A percentile compares a stretch with the other conserved stretches of the same genome.
These are phyloP conservation scores for Clarias platycephalus DNA, from an alignment of 2,797 vertebrate genomes.

Conservation along the genomic window DNA sequence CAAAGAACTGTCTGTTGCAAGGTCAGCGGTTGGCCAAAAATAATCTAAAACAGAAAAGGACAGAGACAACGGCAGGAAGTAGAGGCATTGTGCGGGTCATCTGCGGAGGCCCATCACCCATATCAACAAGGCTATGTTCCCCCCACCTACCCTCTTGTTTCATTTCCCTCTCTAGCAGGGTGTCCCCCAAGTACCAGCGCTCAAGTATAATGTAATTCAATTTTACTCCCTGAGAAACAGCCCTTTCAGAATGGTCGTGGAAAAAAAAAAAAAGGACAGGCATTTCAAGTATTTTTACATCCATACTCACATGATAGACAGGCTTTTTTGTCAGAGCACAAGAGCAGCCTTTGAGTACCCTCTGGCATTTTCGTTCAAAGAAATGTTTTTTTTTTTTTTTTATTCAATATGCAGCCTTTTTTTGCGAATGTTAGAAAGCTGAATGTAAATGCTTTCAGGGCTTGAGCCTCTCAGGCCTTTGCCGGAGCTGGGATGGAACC, in stretches of 20 bases:
- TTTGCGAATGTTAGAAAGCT: constrained; percentile 41
- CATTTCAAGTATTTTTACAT: constrained; percentile 55
- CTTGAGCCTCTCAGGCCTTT: constrained; percentile 33
- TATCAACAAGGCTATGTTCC: constrained; percentile 27
- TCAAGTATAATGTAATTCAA: constrained; percentile 57
- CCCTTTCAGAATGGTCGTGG: constrained; percentile 51
- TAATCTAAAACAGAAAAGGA: constrained; percentile 51
- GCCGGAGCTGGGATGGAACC: constrained; percentile 42
- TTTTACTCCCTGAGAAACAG: constrained; percentile 54
- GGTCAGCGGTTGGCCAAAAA: constrained; percentile 63
- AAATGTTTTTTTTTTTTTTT: too few species aligned
- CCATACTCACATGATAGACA: constrained; percentile 51
- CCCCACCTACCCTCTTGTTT: constrained; percentile 38
- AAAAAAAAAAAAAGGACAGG: constrained; percentile 41
- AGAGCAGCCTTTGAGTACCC: constrained; percentile 35
- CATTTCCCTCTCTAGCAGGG: constrained; percentile 48
- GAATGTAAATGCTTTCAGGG: constrained; percentile 41
- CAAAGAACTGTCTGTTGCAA: constrained; percentile 58
- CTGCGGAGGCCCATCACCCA: constrained; percentile 43
- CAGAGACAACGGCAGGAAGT: constrained; percentile 56
- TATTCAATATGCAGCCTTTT: constrained; percentile 39
- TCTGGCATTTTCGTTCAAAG: constrained; percentile 26
- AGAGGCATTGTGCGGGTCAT: constrained; percentile 50
- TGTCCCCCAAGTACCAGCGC: constrained; percentile 55
- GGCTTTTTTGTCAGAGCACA: constrained; percentile 40